phyloP scores from a whole-genome alignment of 1,140 invertebrate species.

The Gryon sp. region DNA sequence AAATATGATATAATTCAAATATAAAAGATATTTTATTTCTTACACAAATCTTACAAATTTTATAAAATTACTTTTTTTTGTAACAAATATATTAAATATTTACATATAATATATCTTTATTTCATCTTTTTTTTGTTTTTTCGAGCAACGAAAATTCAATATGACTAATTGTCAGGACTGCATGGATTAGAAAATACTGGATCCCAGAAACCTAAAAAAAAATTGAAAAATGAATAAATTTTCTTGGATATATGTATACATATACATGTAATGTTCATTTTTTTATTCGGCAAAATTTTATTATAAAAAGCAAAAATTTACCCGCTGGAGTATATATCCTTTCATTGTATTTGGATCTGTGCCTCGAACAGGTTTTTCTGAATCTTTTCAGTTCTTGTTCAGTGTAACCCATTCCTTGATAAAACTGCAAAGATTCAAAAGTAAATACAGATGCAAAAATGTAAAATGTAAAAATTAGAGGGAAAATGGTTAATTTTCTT shows the following conservation, averaged over 20 bases:
- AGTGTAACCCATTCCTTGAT: constrained; percentile 68
- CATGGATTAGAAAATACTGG: constrained; percentile 71
- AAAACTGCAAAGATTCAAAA: constrained; percentile 73
- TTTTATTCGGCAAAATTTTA: no score
- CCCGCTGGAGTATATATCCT: constrained; percentile 73
- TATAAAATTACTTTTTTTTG: no score
- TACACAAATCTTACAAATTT: neutral
- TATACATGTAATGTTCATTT: no score
- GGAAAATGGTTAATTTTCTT: no score
- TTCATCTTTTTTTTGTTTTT: no score
- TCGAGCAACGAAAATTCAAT: no score
- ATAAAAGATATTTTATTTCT: no score
- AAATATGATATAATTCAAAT: no score
- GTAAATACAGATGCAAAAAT: neutral
- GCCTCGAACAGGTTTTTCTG: constrained; percentile 78
- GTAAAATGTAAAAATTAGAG: no score
- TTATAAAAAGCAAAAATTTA: constrained; percentile 39
- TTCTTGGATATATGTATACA: neutral
- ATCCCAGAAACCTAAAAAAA: constrained; percentile 74
- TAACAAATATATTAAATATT: no score
- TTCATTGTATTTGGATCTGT: constrained; percentile 74
- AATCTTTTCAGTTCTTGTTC: constrained; percentile 70
- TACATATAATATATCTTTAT: no score
- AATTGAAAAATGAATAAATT: neutral
- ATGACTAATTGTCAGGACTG: no score